phyloP scores from a whole-genome alignment of 2,797 vertebrate species.

The Calcarius lapponicus region DNA sequence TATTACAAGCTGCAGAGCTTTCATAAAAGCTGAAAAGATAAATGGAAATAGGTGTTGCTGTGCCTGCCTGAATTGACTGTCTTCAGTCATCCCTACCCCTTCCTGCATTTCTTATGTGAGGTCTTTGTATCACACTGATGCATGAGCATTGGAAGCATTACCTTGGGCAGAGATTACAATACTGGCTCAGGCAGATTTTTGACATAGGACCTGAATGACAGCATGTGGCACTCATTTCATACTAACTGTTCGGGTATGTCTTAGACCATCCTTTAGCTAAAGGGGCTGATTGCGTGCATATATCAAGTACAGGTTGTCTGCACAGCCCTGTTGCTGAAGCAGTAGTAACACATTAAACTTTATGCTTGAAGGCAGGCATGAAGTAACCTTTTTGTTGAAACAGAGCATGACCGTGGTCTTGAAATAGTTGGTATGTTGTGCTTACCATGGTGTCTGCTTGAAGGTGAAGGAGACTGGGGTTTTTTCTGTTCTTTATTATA shows the following conservation, averaged over 20 bases:
- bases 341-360: not conserved
- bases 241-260: not conserved
- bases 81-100: not conserved
- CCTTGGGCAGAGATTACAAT: not conserved
- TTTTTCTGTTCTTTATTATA: not conserved
- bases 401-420: not conserved
- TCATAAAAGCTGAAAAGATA: not conserved
- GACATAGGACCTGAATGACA: not conserved
- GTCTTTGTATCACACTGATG: not conserved
- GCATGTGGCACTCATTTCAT: not conserved
- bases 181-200: not conserved
- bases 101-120: not conserved
- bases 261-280: not conserved
- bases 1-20: not conserved
- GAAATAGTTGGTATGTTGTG: not conserved
- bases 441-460: not conserved
- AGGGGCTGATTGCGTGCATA: not conserved
- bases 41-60: not conserved
- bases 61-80: not conserved
- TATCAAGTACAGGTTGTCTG: not conserved
- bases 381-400: not conserved
- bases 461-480: not conserved
- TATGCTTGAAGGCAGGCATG: not conserved
- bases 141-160: rapidly evolving
- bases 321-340: not conserved